A percentile compares a stretch with the other conserved stretches of the same genome.
phyloP scores from a whole-genome alignment of 1,140 invertebrate species.

The Acromyrmex echinatior region DNA sequence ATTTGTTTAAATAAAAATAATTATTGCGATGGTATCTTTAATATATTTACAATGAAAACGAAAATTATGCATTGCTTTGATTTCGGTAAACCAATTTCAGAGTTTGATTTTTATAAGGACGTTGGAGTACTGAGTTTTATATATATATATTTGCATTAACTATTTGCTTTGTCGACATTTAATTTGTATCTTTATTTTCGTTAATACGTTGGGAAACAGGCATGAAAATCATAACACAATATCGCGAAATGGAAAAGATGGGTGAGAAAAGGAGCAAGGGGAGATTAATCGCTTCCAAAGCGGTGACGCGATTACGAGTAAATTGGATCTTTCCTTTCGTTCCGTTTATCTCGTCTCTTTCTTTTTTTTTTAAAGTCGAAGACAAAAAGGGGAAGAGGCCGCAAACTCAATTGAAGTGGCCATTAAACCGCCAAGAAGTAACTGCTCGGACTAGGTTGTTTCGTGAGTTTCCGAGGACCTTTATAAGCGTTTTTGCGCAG shows the following conservation, averaged over 20 bases:
- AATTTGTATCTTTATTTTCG: constrained; percentile 29
- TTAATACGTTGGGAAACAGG: constrained; percentile 22
- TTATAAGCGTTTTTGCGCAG: constrained; percentile 41
- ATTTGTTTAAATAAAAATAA: constrained; percentile 13
- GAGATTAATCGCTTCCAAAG: constrained; percentile 74
- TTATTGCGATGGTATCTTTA: neutral
- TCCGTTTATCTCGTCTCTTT: constrained; percentile 40
- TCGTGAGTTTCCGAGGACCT: constrained; percentile 72
- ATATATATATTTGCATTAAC: neutral
- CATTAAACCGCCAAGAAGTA: constrained; percentile 75
- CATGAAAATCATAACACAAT: constrained; percentile 66
- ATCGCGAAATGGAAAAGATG: constrained; percentile 50
- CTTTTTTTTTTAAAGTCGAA: constrained; percentile 54
- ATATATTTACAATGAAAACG: neutral
- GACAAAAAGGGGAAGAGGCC: constrained; percentile 65
- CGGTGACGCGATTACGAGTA: constrained; percentile 76
- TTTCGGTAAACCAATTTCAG: neutral
- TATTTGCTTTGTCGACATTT: constrained; percentile 43
- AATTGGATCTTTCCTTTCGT: constrained; percentile 75
- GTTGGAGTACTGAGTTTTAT: too few relatives aligned
- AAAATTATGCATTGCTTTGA: neutral
- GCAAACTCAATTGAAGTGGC: constrained; percentile 77
- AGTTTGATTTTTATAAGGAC: neutral
- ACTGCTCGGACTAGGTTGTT: constrained; percentile 72
- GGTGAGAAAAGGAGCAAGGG: constrained; percentile 62